These are phyloP conservation scores for Scrobipalpa costella DNA, from an alignment of 2,888 invertebrate genomes.

Conservation along the genomic window DNA sequence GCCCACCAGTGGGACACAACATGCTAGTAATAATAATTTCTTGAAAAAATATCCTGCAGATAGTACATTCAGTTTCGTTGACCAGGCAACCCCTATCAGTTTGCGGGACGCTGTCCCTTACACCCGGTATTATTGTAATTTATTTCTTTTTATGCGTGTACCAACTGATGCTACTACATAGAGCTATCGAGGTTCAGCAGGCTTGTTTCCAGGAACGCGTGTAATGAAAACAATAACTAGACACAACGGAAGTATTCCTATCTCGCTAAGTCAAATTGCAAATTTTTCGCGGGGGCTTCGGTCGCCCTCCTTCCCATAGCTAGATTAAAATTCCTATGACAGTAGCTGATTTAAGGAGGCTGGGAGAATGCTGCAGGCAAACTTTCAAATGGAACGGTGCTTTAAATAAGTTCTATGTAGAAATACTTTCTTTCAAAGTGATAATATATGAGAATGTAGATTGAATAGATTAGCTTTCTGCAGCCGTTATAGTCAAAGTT, in stretches of 20 bases:
- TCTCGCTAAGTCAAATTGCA: constrained; percentile 11
- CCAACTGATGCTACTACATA: too few species aligned
- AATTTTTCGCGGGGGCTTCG: constrained; percentile 12
- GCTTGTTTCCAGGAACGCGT: not conserved
- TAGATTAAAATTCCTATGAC: constrained; percentile 19
- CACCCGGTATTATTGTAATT: too few species aligned
- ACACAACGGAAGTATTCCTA: constrained; percentile 4
- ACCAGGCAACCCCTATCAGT: too few species aligned
- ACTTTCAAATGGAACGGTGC: constrained; percentile 3
- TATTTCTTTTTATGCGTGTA: not conserved
- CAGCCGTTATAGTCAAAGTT: too few species aligned
- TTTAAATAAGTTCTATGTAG: not conserved
- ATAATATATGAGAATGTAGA: too few species aligned
- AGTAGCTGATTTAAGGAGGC: constrained; percentile 16
- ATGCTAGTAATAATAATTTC: too few species aligned
- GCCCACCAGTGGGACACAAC: too few species aligned
- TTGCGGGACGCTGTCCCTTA: too few species aligned
- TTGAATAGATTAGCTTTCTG: too few species aligned
- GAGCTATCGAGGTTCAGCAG: not conserved
- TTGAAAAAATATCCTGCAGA: too few species aligned
- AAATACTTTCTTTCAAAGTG: not conserved
- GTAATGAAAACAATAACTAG: constrained; percentile 24
- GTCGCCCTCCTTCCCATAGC: not conserved
- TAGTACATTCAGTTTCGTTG: too few species aligned
- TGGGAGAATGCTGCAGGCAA: constrained; percentile 15